Evolutionary conservation across 2,888 invertebrate species (phyloP), one percentile per base, ranked within the genome.

Genomic region (Lingula anatina): DNA sequence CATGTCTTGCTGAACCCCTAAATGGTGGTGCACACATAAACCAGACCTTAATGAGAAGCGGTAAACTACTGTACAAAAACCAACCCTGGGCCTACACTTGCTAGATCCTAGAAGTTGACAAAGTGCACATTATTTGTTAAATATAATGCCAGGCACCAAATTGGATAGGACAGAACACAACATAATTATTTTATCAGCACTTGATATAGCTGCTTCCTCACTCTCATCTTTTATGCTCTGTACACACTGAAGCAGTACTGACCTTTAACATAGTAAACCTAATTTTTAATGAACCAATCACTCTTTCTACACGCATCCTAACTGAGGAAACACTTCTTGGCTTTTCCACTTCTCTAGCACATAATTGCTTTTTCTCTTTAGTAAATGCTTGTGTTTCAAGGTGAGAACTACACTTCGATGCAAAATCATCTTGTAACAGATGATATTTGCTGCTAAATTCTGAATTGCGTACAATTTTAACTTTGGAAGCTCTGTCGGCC

Each of bases 221-320:
- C 36, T 28, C 21, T 51, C 53, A 36, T 47, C 54, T 20, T 46
- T 47, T 31, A 54, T 9, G 1, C 40, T 35, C 46, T 57, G 41
- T 5, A 56, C 38, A n/a, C 31, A 25, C 21, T 35, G 24, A 21
- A 56, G 25, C 24, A 53, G 54, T n/a, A 59, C 27, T 28, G 9
- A 54, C 56, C 36, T 58, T 31, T 7, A 55, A 21, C 36, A 60
- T 60, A 15, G 39, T 49, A 38, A 41, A 58, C 18, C 54, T 5
- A 21, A 57, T 53, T 27, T 61, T 61, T 21, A 61, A 40, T 2
- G 53, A 36, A 26, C 60, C 55, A n/a, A 58, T 61, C 1, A 57
- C 55, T 20, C 58, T 12, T 42, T 57, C 58, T 20, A 58, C 46
- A 44, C 57, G 60, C 7, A 60, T 61, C 24, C 57, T 36, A 3